phyloP scores from a whole-genome alignment of 2,888 invertebrate genomes.

The Sipunculus nudus region DNA sequence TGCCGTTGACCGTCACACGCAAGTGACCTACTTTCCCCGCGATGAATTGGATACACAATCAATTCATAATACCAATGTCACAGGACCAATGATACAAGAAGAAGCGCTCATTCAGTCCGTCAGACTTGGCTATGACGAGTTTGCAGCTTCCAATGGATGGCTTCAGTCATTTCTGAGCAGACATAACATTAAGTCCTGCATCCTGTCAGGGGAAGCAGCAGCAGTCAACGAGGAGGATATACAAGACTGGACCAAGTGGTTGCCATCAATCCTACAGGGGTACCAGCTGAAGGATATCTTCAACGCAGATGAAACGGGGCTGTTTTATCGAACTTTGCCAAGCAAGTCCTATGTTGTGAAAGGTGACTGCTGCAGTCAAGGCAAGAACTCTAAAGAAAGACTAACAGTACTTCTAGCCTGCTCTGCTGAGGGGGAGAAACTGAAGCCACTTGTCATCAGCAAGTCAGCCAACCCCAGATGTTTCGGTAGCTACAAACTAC shows the following conservation, averaged over 20 bases:
- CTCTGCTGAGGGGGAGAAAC: conserved; percentile 37
- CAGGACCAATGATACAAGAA: too few species aligned
- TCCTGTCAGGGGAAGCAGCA: not conserved
- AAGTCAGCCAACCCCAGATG: conserved; percentile 18
- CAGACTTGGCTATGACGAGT: too few species aligned
- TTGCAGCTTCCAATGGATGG: too few species aligned
- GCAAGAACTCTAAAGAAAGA: conserved; percentile 33
- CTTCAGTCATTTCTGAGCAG: too few species aligned
- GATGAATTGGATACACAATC: too few species aligned
- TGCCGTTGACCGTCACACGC: too few species aligned
- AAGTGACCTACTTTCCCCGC: too few species aligned
- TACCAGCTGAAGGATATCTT: conserved; percentile 27
- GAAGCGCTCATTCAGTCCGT: too few species aligned
- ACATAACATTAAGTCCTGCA: too few species aligned
- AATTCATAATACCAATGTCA: too few species aligned
- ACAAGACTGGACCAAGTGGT: conserved; percentile 2
- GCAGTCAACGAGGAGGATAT: conserved; percentile 1
- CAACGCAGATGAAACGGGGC: conserved; percentile 41
- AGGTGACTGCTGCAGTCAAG: conserved; percentile 23
- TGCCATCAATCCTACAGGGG: conserved; percentile 11
- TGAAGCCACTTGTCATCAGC: conserved; percentile 37
- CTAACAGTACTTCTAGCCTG: conserved; percentile 37
- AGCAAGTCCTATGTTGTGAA: conserved; percentile 28
- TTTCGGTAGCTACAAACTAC: too few species aligned
- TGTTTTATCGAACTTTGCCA: conserved; percentile 32